Base-by-base conservation (phyloP, 1,140 invertebrate species). In the Bombus cullumanus region DNA sequence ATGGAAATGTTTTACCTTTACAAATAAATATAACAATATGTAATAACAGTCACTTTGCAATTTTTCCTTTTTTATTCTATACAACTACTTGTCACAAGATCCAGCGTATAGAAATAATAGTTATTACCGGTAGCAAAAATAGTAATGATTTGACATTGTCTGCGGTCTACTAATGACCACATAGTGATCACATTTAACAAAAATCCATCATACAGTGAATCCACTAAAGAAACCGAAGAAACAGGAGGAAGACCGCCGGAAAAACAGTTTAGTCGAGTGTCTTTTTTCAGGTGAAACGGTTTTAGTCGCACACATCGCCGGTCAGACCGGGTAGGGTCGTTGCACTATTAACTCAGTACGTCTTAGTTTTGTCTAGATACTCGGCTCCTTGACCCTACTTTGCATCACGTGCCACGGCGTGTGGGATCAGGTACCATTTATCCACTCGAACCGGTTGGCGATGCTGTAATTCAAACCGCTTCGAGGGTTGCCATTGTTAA, bases 381-480 rank as follows among this genome's bases (percentile, higher is more conserved):
- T n/a, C 34, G 64, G 77, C 73, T 86, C 28, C 79, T 89, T 86
- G 84, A 89, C 76, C 87, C 88, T 81, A 89, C 75, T 89, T 89
- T 89, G 72, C 88, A 89, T 86, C 87, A 81, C 85, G 81, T 80
- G 85, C 85, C 57, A 86, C 57, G 75, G 37, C 71, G 76, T 86
- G 66, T 83, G 72, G 84, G 84, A 91, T 91, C 75, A 84, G 81
- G 79, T 90, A 90, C 72, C 87, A 90, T 91, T 90, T 88, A 91
- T 90, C 78, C 87, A 76, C 81, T 88, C 83, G 69, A 79, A 82
- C 89, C 78, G 82, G 86, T 89, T 81, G 81, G 37, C 89, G 66
- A 83, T 83, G 79, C 62, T 77, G 87, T 90, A 90, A 91, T 91
- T 90, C 81, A 89, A 91, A 64, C 81, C 66, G 68, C 71, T 87